Base-by-base conservation (phyloP, 2,888 invertebrate genomes). In the Pycnomerus fuliginosus region DNA sequence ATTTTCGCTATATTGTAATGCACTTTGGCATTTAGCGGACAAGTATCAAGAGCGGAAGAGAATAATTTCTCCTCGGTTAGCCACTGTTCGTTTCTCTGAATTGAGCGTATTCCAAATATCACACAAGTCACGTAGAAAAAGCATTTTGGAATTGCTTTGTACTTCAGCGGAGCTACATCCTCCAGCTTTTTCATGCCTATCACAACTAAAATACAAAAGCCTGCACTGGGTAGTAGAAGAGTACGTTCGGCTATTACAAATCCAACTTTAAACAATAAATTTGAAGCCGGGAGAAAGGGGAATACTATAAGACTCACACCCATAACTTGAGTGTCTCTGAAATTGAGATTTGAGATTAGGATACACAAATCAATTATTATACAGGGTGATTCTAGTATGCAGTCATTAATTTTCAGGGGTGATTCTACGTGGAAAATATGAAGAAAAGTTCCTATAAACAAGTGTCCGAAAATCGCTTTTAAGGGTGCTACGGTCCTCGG, bases 21-120 rank as follows among this genome's bases (percentile, higher is more conserved):
- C 2, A 88, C 88, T 79, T 97, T 98, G 12, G 97, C 96, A 75
- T 97, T 97, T 30, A 85, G 75, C 0, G 97, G 95, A 66, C 97
- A 98, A 10, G 97, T 90, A 14, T 76, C 67, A n/a, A 90, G 70
- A 0, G 88, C 97, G 15, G 90, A 87, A 30, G 76, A 73, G 68
- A 93, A 98, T 22, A 98, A 73, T 10, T 73, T 69, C 55, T 83
- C 82, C 70, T 96, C 95, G 37, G 75, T 83, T 44, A 80, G 77
- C 96, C 96, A 97, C 36, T 93, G 84, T 2, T 72, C 65, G 36
- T 87, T 86, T 52, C 92, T 75, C 50, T 81, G 75, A 48, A 80
- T 75, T 14, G 83, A 79, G 48, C 78, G 64, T 12, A 61, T 17
- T 2, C 62, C 53, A 47, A 71, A 68, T 44, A 71, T 54, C 3